These are phyloP conservation scores for Ypsolopha scabrella DNA, from an alignment of 2,888 invertebrate genomes.

Conservation along the genomic window DNA sequence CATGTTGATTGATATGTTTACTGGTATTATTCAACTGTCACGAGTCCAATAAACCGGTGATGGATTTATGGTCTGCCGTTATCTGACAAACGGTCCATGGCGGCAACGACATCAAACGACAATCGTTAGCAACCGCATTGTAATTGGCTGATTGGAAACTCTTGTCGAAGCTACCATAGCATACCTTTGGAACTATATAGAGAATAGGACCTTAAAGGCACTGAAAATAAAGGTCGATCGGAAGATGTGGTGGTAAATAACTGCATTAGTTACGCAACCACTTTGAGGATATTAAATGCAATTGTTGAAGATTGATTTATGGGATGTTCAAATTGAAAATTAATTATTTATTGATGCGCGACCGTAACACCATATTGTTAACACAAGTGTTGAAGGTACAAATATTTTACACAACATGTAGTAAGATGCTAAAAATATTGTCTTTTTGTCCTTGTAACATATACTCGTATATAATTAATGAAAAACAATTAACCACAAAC, in stretches of 20 bases:
- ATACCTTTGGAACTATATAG: background rate
- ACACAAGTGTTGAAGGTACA: too few species aligned
- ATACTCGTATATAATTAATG: too few species aligned
- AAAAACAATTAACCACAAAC: too few species aligned
- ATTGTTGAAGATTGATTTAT: conserved; percentile 4
- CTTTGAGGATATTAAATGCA: conserved; percentile 1
- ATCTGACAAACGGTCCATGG: conserved; percentile 19
- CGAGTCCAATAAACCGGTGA: conserved; percentile 30
- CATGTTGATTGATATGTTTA: conserved; percentile 51
- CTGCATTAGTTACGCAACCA: background rate
- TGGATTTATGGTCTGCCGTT: conserved; percentile 37
- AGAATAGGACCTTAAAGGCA: background rate
- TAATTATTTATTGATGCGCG: background rate
- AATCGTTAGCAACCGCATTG: conserved; percentile 19
- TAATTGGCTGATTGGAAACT: conserved; percentile 23
- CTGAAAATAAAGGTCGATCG: background rate
- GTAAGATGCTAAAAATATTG: too few species aligned
- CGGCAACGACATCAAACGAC: conserved; percentile 19
- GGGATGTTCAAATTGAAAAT: background rate
- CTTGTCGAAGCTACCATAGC: background rate
- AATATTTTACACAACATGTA: too few species aligned
- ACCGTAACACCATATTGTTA: too few species aligned
- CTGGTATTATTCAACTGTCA: conserved; percentile 50
- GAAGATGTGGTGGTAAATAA: background rate
- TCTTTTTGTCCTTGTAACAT: too few species aligned